Evolutionary conservation across 1,140 invertebrate species (phyloP).

Genomic region (Zelostemma sp.): DNA sequence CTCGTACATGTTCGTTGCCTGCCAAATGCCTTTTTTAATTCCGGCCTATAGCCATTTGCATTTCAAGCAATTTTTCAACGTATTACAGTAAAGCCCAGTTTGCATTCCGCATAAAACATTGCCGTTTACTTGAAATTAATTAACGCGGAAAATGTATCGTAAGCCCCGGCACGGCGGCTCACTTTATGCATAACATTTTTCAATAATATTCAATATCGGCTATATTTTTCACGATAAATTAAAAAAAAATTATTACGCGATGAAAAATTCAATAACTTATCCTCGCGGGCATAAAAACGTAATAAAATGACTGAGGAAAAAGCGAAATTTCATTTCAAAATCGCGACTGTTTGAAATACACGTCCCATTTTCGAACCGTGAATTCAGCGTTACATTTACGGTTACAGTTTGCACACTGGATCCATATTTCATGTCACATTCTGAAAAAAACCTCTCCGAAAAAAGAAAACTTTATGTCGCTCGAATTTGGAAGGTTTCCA

Average conservation of each 20-base stretch:
- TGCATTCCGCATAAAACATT: background rate
- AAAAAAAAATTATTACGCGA: background rate
- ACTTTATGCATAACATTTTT: background rate
- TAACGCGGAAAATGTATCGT: background rate
- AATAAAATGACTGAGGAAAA: background rate
- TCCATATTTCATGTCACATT: too few species aligned
- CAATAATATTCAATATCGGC: background rate
- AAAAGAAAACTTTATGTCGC: too few species aligned
- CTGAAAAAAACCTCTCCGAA: too few species aligned
- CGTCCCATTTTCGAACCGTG: too few species aligned
- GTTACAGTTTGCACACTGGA: too few species aligned
- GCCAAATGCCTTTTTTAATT: constrained; percentile 23
- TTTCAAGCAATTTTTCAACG: constrained; percentile 2
- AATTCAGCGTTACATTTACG: too few species aligned
- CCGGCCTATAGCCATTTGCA: constrained; percentile 4
- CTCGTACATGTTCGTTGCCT: constrained; percentile 37
- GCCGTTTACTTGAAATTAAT: background rate
- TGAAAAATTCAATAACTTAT: background rate
- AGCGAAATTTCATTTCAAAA: too few species aligned
- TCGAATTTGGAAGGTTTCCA: too few species aligned
- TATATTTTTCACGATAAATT: background rate
- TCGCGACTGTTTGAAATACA: too few species aligned
- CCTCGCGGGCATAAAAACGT: background rate
- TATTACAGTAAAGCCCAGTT: background rate
- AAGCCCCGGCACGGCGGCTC: background rate